These are phyloP conservation scores for Triplophysa bombifrons DNA, from an alignment of 2,797 vertebrate species.

Conservation along the genomic window DNA sequence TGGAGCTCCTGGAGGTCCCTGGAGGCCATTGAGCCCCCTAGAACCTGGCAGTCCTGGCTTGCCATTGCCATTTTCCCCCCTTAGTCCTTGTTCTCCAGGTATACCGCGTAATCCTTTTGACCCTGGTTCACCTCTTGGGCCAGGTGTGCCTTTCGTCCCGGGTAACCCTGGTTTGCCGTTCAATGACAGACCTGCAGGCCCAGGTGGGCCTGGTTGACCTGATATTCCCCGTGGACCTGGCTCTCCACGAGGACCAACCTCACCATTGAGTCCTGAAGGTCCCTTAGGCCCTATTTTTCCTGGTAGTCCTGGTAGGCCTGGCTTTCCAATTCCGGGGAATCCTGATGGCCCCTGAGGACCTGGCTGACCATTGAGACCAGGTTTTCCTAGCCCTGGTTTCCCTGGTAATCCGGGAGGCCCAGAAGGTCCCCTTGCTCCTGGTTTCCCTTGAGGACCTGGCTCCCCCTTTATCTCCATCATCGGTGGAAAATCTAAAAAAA, in stretches of 20 bases:
- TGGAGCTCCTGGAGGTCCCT: slow-evolving; percentile 78
- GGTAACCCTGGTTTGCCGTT: slow-evolving; percentile 93
- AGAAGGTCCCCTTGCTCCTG: slow-evolving; percentile 88
- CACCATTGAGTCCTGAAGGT: slow-evolving; percentile 84
- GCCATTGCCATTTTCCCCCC: slow-evolving; percentile 92
- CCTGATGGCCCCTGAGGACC: slow-evolving; percentile 91
- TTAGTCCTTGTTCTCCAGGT: slow-evolving; percentile 86
- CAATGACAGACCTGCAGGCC: slow-evolving; percentile 90
- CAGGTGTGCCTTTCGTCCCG: slow-evolving; percentile 85
- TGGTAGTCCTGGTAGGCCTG: slow-evolving; percentile 90
- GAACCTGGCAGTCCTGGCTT: slow-evolving; percentile 84
- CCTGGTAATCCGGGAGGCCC: slow-evolving; percentile 89
- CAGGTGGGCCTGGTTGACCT: slow-evolving; percentile 91
- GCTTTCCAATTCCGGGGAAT: slow-evolving; percentile 92
- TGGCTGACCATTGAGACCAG: slow-evolving; percentile 89
- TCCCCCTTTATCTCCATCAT: slow-evolving; percentile 94
- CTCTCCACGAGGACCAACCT: slow-evolving; percentile 88
- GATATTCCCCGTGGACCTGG: slow-evolving; percentile 87
- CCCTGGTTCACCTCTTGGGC: slow-evolving; percentile 89
- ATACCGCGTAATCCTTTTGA: slow-evolving; percentile 82
- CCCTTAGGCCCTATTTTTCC: slow-evolving; percentile 93
- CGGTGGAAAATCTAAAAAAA: slow-evolving; percentile 87
- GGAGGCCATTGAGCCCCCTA: slow-evolving; percentile 80
- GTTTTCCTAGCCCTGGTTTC: slow-evolving; percentile 93
- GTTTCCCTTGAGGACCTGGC: slow-evolving; percentile 92